Evolutionary conservation across 2,113 vertebrate genomes (phyloP).

Genomic region (Nestor notabilis): DNA sequence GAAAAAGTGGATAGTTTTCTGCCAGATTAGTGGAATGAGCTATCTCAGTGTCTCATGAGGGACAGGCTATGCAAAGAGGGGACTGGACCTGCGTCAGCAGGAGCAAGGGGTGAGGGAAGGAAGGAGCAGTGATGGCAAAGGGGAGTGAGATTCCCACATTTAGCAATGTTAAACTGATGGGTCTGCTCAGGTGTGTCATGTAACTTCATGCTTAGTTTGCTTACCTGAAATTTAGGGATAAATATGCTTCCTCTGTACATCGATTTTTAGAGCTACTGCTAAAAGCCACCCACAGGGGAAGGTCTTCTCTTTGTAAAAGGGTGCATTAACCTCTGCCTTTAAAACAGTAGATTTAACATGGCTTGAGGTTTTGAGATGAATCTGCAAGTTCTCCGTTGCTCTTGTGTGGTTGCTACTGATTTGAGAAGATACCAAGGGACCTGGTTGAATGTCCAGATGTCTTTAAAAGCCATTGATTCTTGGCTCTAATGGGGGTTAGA

Average conservation of each 20-base stretch:
- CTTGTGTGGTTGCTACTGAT: not conserved
- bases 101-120: not conserved
- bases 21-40: fast-evolving
- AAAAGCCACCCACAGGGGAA: not conserved
- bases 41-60: not conserved
- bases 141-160: not conserved
- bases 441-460: not conserved
- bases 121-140: not conserved
- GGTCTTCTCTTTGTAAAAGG: not conserved
- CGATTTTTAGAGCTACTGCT: not conserved
- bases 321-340: not conserved
- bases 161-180: not conserved
- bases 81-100: not conserved
- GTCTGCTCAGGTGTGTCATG: fast-evolving
- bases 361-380: not conserved
- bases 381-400: not conserved
- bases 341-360: not conserved
- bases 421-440: not conserved
- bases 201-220: no score
- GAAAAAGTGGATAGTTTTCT: not conserved
- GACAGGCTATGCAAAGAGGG: not conserved
- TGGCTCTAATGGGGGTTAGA: not conserved
- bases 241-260: not conserved
- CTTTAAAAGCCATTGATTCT: not conserved
- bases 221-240: not conserved